A percentile compares a stretch with the other conserved stretches of the same genome.
Conservation (phyloP, 35 echinoderm and acorn worm species). For the Patiria miniata region DNA sequence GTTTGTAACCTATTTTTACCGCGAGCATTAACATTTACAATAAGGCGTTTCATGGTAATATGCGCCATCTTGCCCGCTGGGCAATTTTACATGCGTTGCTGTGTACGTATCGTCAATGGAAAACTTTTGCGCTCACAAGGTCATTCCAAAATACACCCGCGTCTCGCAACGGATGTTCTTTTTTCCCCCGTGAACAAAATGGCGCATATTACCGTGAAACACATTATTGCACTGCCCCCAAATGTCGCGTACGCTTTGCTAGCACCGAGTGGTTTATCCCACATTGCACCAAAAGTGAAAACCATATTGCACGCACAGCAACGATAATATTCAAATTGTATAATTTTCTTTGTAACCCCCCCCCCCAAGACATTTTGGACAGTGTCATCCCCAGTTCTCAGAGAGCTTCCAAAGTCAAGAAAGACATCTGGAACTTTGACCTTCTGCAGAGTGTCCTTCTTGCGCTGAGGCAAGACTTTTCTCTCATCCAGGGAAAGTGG, state of each 20-base stretch:
- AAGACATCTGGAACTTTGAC: conserved; percentile 92
- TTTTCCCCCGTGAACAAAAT: no score
- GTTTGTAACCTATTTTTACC: neutral
- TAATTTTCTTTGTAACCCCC: neutral
- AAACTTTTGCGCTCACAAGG: no score
- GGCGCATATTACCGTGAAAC: no score
- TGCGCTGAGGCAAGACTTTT: conserved; percentile 95
- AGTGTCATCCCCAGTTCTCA: conserved; percentile 85
- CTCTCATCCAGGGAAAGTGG: conserved; percentile 97
- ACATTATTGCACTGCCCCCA: neutral
- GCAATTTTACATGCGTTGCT: no score
- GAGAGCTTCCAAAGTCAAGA: conserved; percentile 79
- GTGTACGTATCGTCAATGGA: no score
- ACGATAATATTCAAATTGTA: no score
- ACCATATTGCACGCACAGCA: neutral
- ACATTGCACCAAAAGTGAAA: conserved; percentile 80
- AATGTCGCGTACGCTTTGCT: neutral
- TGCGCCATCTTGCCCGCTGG: no score
- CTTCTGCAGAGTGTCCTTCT: conserved; percentile 93
- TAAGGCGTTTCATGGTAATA: no score
- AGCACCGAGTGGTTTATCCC: no score
- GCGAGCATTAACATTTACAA: neutral
- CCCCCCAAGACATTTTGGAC: conserved; percentile 80
- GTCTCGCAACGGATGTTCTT: no score
- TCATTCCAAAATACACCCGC: no score